These are phyloP conservation scores for Epistrophe grossulariae DNA, from an alignment of 2,888 invertebrate genomes.

Conservation along the genomic window DNA sequence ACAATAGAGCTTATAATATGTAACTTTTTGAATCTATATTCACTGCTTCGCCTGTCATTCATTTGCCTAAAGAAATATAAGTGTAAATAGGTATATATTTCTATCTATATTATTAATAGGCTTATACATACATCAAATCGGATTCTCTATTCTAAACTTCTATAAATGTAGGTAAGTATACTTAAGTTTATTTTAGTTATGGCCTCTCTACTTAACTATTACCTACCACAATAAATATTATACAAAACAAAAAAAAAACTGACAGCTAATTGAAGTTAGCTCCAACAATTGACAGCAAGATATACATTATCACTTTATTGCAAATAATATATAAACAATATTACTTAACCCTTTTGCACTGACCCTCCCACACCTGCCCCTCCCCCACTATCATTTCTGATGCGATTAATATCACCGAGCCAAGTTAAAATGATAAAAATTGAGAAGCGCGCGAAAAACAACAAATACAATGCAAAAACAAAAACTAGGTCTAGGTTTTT, in stretches of 20 bases:
- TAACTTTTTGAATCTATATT: too few relatives aligned
- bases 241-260: neutral
- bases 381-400: neutral
- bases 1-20: too few relatives aligned
- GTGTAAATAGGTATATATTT: too few relatives aligned
- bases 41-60: too few relatives aligned
- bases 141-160: too few relatives aligned
- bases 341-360: slow-evolving; percentile 51
- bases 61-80: too few relatives aligned
- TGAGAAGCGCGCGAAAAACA: slow-evolving; percentile 74
- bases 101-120: too few relatives aligned
- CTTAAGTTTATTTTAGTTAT: neutral
- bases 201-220: neutral
- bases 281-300: neutral
- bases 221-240: slow-evolving; percentile 3
- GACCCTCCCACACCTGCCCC: neutral
- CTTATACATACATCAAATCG: too few relatives aligned
- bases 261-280: slow-evolving; percentile 23
- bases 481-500: slow-evolving; percentile 76
- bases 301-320: slow-evolving; percentile 13
- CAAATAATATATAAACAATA: slow-evolving; percentile 30
- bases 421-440: slow-evolving; percentile 66
- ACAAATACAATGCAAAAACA: slow-evolving; percentile 71
- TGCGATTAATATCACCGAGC: slow-evolving; percentile 24
- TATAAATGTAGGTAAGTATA: too few relatives aligned